Evolutionary conservation across 2,888 invertebrate genomes (phyloP).

Genomic region (Trissolcus japonicus): DNA sequence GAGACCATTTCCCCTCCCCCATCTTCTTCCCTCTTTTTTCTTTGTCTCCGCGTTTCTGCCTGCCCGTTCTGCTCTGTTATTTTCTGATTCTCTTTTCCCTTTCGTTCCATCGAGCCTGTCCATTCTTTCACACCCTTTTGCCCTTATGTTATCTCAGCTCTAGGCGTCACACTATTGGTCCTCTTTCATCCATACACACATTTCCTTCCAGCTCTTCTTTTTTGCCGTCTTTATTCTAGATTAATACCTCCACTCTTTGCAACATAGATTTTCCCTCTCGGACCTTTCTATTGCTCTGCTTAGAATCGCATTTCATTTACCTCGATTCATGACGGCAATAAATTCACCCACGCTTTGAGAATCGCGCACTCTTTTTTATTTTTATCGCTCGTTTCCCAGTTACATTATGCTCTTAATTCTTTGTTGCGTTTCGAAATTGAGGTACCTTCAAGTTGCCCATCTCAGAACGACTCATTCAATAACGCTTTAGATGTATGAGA

Average conservation of each 20-base stretch:
- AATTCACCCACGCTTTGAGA: conserved; percentile 50
- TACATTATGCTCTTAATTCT: conserved; percentile 51
- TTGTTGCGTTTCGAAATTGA: conserved; percentile 41
- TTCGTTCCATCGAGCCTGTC: conserved; percentile 39
- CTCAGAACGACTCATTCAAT: background rate
- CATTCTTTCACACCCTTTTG: conserved; percentile 34
- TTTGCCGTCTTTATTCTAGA: conserved; percentile 59
- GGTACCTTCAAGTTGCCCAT: conserved; percentile 36
- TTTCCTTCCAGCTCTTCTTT: conserved; percentile 52
- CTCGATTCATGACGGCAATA: conserved; percentile 56
- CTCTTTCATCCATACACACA: conserved; percentile 57
- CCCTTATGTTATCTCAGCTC: conserved; percentile 28
- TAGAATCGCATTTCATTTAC: conserved; percentile 57
- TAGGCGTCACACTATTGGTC: conserved; percentile 34
- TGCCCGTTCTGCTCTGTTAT: conserved; percentile 51
- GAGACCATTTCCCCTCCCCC: conserved; percentile 60
- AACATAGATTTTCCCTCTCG: conserved; percentile 39
- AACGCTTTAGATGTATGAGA: too few species aligned
- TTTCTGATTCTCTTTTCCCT: conserved; percentile 33
- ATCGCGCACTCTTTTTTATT: conserved; percentile 38
- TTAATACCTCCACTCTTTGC: conserved; percentile 58
- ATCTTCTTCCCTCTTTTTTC: conserved; percentile 36
- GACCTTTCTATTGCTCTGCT: conserved; percentile 57
- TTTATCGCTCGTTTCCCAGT: conserved; percentile 49
- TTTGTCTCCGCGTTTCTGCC: conserved; percentile 49